Percentiles rank a stretch among this genome's conserved stretches.
phyloP scores from a whole-genome alignment of 35 echinoderm and acorn worm genomes.

The Hemicentrotus pulcherrimus region DNA sequence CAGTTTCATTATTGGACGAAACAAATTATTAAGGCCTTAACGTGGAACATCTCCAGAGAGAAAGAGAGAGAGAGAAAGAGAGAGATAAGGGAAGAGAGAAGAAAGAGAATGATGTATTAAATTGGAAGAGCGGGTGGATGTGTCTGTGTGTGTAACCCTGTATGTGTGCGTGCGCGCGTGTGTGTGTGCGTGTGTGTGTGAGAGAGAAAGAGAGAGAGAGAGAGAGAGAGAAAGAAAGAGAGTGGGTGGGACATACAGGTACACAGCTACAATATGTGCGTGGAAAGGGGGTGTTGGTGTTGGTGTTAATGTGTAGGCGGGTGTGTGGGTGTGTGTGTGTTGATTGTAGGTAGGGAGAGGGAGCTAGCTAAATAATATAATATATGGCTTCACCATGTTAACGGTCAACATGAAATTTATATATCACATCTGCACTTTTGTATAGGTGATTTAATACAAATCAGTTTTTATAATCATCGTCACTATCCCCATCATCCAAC shows the following conservation, averaged over 20 bases:
- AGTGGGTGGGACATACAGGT: not conserved
- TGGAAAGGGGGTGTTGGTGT: not conserved
- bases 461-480: not conserved
- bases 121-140: no score
- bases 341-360: not conserved
- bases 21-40: not conserved
- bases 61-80: not conserved
- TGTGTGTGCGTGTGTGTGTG: not conserved
- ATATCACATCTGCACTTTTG: not conserved
- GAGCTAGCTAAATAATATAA: not conserved
- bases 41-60: not conserved
- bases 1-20: not conserved
- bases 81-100: not conserved
- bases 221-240: not conserved
- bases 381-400: not conserved
- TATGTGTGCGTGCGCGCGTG: no score
- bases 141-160: no score
- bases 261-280: not conserved
- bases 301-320: not conserved
- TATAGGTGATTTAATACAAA: not conserved
- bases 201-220: not conserved
- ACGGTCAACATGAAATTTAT: not conserved
- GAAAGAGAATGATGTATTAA: not conserved
- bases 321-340: not conserved
- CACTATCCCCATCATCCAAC: not conserved